Evolutionary conservation across 2,888 invertebrate genomes (phyloP).

Genomic region (Colletes collaris): DNA sequence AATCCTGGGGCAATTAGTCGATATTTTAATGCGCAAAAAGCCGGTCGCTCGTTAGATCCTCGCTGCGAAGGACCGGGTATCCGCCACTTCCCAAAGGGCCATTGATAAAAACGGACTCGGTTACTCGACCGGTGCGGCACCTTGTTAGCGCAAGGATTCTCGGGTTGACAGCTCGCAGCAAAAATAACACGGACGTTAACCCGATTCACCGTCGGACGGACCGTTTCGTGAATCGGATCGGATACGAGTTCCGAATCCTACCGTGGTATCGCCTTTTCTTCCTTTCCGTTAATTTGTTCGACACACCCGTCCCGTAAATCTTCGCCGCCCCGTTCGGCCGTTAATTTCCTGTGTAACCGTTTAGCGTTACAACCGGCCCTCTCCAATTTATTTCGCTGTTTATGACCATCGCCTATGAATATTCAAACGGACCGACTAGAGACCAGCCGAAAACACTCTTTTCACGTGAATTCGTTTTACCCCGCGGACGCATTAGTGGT

Average conservation of each 20-base stretch:
- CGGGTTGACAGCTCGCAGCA: slow-evolving; percentile 77
- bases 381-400: slow-evolving; percentile 52
- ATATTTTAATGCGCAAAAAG: slow-evolving; percentile 83
- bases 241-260: slow-evolving; percentile 2
- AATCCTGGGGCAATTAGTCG: slow-evolving; percentile 83
- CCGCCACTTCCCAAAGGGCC: slow-evolving; percentile 69
- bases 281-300: slow-evolving; percentile 45
- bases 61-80: slow-evolving; percentile 64
- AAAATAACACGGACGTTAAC: slow-evolving; percentile 82
- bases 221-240: slow-evolving; percentile 12
- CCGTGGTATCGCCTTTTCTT: slow-evolving; percentile 1
- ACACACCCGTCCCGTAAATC: slow-evolving; percentile 41
- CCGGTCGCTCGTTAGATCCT: slow-evolving; percentile 78
- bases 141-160: slow-evolving; percentile 82
- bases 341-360: slow-evolving; percentile 46
- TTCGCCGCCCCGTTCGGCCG: slow-evolving; percentile 7
- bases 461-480: slow-evolving; percentile 32
- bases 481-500: not conserved
- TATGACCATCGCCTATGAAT: slow-evolving; percentile 47
- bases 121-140: slow-evolving; percentile 79
- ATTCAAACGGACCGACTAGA: slow-evolving; percentile 21
- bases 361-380: slow-evolving; percentile 50
- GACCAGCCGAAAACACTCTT: slow-evolving; percentile 17
- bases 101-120: slow-evolving; percentile 76
- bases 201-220: slow-evolving; percentile 54